Evolutionary conservation across 2,113 vertebrate genomes (phyloP).

Genomic region (Syngnathus floridae): DNA sequence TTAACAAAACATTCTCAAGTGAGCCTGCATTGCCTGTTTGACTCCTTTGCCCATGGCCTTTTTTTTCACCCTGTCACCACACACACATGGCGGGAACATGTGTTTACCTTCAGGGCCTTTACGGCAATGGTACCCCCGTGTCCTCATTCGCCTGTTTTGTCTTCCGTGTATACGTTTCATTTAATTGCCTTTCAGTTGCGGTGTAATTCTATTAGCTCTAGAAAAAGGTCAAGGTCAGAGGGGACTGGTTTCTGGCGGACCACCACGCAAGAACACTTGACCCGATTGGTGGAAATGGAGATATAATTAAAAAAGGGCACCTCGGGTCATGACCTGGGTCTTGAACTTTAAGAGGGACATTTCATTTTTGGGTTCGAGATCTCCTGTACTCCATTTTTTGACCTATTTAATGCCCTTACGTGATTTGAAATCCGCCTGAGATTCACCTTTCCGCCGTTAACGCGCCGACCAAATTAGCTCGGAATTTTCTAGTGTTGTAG

Average conservation of each 20-base stretch:
- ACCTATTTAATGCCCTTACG: background rate
- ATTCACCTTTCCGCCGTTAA: conserved; percentile 45
- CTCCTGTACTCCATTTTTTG: background rate
- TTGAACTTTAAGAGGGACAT: conserved; percentile 39
- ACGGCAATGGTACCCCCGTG: conserved; percentile 55
- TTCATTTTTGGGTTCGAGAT: background rate
- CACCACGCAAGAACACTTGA: conserved; percentile 20
- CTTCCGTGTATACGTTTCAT: conserved; percentile 57
- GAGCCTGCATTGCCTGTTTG: conserved; percentile 41
- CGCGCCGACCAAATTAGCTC: conserved; percentile 59
- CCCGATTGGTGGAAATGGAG: conserved; percentile 18
- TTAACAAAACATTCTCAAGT: conserved; percentile 54
- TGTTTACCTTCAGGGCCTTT: conserved; percentile 65
- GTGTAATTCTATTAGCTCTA: conserved; percentile 65
- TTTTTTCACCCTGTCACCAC: conserved; percentile 10
- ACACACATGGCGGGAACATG: conserved; percentile 54
- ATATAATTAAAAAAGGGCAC: conserved; percentile 37
- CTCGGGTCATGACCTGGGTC: conserved; percentile 8
- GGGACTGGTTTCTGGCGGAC: conserved; percentile 50
- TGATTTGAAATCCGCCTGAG: conserved; percentile 21
- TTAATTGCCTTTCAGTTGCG: conserved; percentile 62
- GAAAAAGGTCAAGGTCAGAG: conserved; percentile 64
- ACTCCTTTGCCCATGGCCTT: conserved; percentile 27
- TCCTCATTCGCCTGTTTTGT: conserved; percentile 48
- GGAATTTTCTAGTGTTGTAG: conserved; percentile 65